Conservation (phyloP, 2,797 vertebrate genomes). For the Helostoma temminkii region DNA sequence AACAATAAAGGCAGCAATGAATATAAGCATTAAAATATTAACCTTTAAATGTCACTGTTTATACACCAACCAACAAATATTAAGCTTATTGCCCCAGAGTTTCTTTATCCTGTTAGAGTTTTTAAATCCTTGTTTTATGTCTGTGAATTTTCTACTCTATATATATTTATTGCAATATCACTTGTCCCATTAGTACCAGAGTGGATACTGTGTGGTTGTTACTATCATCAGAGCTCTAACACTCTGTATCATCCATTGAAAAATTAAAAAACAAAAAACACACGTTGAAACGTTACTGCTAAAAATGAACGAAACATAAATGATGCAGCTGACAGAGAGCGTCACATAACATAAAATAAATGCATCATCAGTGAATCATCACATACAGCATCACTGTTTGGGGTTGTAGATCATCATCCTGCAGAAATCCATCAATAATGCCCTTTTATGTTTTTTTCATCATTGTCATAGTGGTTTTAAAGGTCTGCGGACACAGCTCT, state of each 20-base stretch:
- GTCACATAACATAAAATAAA: slow-evolving; percentile 28
- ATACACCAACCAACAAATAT: slow-evolving; percentile 17
- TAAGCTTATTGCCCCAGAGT: neutral
- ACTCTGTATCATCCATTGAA: neutral
- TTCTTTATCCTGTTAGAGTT: slow-evolving; percentile 5
- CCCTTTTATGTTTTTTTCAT: slow-evolving; percentile 40
- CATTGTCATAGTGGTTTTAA: slow-evolving; percentile 12
- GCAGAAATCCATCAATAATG: slow-evolving; percentile 47
- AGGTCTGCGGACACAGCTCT: slow-evolving; percentile 2
- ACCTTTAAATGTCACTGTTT: slow-evolving; percentile 73
- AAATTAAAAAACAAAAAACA: neutral
- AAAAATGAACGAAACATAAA: slow-evolving; percentile 17
- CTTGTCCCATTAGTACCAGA: slow-evolving; percentile 14
- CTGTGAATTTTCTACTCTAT: slow-evolving; percentile 15
- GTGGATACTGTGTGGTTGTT: slow-evolving; percentile 27
- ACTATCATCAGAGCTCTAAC: slow-evolving; percentile 12
- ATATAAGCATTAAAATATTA: slow-evolving; percentile 64
- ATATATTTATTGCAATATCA: slow-evolving; percentile 24
- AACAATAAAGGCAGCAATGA: slow-evolving; percentile 49
- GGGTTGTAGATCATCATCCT: slow-evolving; percentile 22
- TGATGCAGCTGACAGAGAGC: neutral
- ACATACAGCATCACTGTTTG: slow-evolving; percentile 9
- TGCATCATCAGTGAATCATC: slow-evolving; percentile 36
- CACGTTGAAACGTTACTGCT: slow-evolving; percentile 22
- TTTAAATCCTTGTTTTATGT: neutral